These are phyloP conservation scores for Mnemiopsis leidyi DNA, from an alignment of 37 sponge, comb jelly and placozoan species.

Conservation along the genomic window DNA sequence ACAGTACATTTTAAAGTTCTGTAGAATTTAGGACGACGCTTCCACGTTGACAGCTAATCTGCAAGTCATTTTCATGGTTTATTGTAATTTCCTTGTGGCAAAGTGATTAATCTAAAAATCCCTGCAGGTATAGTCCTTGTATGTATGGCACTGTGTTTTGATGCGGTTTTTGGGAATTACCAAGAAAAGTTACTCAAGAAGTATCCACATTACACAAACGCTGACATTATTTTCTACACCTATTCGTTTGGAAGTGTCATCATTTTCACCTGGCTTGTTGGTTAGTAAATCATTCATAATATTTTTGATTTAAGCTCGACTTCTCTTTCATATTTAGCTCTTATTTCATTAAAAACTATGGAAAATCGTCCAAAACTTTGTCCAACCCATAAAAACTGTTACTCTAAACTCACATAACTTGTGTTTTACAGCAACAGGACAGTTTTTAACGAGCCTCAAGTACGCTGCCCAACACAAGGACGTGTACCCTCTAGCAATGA, in stretches of 20 bases:
- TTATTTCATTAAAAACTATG: no score
- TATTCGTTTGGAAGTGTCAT: conserved; percentile 28
- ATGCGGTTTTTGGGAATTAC: conserved; percentile 83
- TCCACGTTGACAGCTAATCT: neutral
- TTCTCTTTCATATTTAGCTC: neutral
- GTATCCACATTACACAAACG: conserved; percentile 48
- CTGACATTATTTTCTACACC: conserved; percentile 28
- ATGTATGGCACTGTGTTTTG: conserved; percentile 83
- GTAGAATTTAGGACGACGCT: neutral
- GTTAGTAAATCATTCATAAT: no score
- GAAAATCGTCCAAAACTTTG: no score
- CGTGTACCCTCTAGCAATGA: conserved; percentile 64
- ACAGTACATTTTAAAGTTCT: neutral
- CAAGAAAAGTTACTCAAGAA: conserved; percentile 83
- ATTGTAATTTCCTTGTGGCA: no score
- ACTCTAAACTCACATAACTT: neutral
- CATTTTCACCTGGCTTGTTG: neutral
- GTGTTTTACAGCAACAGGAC: conserved; percentile 21
- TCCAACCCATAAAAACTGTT: neutral
- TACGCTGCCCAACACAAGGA: neutral
- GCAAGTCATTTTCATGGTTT: neutral
- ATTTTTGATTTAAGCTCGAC: neutral
- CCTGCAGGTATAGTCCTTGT: conserved; percentile 75
- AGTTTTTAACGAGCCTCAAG: conserved; percentile 2
- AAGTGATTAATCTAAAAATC: no score